Evolutionary conservation across 2,797 vertebrate species (phyloP), one percentile per base, ranked within the genome.

Genomic region (Benthosema pterotum): DNA sequence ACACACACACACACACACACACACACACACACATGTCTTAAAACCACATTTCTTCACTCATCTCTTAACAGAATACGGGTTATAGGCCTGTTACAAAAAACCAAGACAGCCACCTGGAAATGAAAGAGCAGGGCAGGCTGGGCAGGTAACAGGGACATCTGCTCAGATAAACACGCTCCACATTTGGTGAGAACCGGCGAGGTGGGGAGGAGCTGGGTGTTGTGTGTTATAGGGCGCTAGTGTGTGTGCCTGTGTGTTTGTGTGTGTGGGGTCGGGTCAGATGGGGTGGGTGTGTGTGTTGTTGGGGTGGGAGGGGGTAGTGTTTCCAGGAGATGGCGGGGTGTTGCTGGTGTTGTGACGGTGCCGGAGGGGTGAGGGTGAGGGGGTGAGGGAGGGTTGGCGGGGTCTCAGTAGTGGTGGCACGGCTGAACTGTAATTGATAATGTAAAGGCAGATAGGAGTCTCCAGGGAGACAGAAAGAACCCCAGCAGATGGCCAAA

Each of bases 401-500:
- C n/a, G n/a, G 54, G 18, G 60, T 38, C 32, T 38, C 9, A 11
- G 51, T n/a, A 54, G 83, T 69, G 76, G 80, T 69, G 52, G 88
- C 91, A 95, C 93, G 94, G 94, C 91, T 95, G 94, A 96, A 95
- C 93, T 95, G 94, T 96, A 97, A 98, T 97, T 97, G 97, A 98
- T 97, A 96, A 97, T 93, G 88, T 94, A 91, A 95, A 94, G 94
- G 96, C 96, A 98, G 96, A 97, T 96, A 95, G 96, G 94, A 88
- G 92, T 95, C 96, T 96, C 96, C 87, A 83, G 96, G 95, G 94
- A 97, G 89, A 91, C 87, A 62, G 84, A 88, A 92, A 94, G 95
- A 98, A 97, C 95, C 95, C 93, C 91, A 97, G 93, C 97, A 99
- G 97, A 99, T 99, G 97, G 97, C 91, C 95, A 94, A 94, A 95